Evolutionary conservation across 64 coral and sea anemone genomes (phyloP).

Genomic region (Dendronephthya gigantea): DNA sequence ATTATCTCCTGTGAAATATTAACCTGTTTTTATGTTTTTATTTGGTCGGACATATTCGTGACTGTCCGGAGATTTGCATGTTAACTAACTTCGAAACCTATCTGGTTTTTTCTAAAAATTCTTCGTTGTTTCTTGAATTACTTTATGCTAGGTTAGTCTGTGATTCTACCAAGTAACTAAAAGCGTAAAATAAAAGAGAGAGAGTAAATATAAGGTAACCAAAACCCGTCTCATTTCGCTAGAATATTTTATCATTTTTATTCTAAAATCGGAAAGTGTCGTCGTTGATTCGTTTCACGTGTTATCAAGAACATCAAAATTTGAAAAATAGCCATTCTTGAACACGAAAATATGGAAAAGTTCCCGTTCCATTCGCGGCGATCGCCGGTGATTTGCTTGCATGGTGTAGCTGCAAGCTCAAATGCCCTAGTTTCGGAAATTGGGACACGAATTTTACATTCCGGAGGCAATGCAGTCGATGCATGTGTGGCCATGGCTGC

Average conservation of each 20-base stretch:
- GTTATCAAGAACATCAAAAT: neutral
- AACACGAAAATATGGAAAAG: neutral
- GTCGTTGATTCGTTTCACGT: neutral
- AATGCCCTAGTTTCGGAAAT: conserved; percentile 72
- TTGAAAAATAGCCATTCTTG: neutral
- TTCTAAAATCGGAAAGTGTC: neutral
- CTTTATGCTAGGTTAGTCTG: too few relatives aligned
- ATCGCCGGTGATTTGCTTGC: conserved; percentile 67
- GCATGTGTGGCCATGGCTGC: conserved; percentile 81
- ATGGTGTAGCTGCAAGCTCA: conserved; percentile 67
- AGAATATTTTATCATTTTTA: neutral
- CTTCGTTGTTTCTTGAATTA: too few relatives aligned
- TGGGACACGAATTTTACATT: conserved; percentile 57
- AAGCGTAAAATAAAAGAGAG: too few relatives aligned
- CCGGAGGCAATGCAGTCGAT: conserved; percentile 96
- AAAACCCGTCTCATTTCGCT: neutral
- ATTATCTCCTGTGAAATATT: too few relatives aligned
- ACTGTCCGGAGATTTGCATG: too few relatives aligned
- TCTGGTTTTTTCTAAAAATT: too few relatives aligned
- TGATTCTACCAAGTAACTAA: too few relatives aligned
- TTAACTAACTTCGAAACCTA: too few relatives aligned
- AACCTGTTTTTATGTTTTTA: too few relatives aligned
- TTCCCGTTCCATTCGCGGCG: conserved; percentile 66
- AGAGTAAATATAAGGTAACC: neutral
- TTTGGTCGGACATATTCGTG: too few relatives aligned